Base-by-base conservation (phyloP, 2,888 invertebrate genomes). In the Phaedon cochleariae region DNA sequence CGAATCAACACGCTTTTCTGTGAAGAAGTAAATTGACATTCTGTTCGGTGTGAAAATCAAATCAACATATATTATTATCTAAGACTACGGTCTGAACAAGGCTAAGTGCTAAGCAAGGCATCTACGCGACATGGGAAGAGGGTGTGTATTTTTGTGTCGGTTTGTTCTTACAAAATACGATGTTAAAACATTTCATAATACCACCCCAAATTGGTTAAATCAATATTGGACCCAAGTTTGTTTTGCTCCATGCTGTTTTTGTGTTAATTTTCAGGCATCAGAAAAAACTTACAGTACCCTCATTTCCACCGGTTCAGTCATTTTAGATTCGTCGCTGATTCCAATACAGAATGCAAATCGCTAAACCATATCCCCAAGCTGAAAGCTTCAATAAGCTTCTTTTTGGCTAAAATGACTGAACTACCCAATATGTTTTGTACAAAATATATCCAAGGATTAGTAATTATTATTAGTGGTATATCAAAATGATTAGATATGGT, bases 81-180 rank as follows among this genome's bases (percentile, higher is more conserved):
- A 70, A 63, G 69, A 73, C 70, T 73, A 72, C 71, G 72, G 69
- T 59, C 67, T 53, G 59, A 77, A 77, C 78, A 77, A 80, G 80
- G 80, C 79, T 76, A 58, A 75, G 82, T 82, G 82, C 81, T 80
- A 80, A 79, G 82, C 82, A 78, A 78, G 77, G 69, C 73, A 74
- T 73, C 78, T 78, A 79, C 75, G 76, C 76, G 68, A 69, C 66
- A 72, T 75, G 78, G 64, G 74, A 72, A 74, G 70, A 74, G 66
- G 68, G 74, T 77, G 80, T 81, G 79, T 75, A 72, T 59, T 76
- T 69, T 62, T 77, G 80, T 80, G 80, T 80, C 72, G 72, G 74
- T 77, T 75, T 80, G 78, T 79, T 71, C 71, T 65, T 67, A 67
- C 64, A 65, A 65, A 63, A 64, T 51, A 26, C 37, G 37, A 53